Evolutionary conservation across 2,113 vertebrate species (phyloP).

Genomic region (Bufo gargarizans): DNA sequence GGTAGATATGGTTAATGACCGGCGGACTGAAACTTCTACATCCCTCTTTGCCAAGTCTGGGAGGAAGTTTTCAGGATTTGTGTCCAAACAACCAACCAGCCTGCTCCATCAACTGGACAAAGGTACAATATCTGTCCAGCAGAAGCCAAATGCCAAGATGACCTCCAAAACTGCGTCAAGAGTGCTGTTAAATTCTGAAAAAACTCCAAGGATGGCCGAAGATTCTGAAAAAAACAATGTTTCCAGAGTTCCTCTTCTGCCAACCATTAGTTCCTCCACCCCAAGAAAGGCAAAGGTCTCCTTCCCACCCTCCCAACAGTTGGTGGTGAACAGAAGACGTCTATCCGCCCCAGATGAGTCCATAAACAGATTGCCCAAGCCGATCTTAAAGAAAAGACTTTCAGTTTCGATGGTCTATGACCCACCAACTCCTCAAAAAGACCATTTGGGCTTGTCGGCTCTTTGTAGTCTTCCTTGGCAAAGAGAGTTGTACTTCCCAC

Average conservation of each 20-base stretch:
- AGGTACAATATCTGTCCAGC: background rate
- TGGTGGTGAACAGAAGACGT: conserved; percentile 7
- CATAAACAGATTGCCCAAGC: background rate
- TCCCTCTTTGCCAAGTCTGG: background rate
- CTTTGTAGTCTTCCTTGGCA: background rate
- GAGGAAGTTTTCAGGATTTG: background rate
- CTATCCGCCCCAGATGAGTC: conserved; percentile 45
- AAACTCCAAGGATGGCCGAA: background rate
- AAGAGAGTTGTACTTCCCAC: conserved; percentile 29
- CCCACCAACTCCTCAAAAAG: no score
- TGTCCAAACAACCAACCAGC: background rate
- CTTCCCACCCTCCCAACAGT: background rate
- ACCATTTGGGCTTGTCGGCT: background rate
- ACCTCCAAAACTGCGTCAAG: background rate
- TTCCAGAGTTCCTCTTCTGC: conserved; percentile 20
- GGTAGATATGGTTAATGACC: conserved; percentile 12
- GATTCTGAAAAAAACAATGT: background rate
- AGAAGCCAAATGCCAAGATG: background rate
- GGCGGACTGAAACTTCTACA: background rate
- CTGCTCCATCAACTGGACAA: background rate
- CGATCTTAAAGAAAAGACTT: conserved; percentile 53
- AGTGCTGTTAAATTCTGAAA: background rate
- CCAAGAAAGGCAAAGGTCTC: conserved; percentile 38
- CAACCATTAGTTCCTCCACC: background rate
- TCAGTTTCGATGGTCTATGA: background rate